Percentiles rank a stretch among this genome's conserved stretches.
phyloP scores from a whole-genome alignment of 2,797 vertebrate species.

The Enteromius thamalakanensis region DNA sequence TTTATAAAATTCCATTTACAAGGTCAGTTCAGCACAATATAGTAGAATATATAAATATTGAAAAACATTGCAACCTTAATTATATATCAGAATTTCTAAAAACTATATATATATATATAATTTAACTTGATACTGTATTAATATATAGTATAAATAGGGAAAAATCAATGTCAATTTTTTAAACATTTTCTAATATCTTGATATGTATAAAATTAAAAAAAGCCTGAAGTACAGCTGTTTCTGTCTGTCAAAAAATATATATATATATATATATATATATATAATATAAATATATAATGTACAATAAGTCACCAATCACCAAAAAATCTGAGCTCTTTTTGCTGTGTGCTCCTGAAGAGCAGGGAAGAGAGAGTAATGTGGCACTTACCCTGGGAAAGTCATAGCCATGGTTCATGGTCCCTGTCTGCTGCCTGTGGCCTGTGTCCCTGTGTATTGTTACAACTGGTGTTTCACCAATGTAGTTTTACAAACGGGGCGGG shows the following conservation, averaged over 20 bases:
- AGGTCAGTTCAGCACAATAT: neutral
- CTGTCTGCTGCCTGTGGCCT: slow-evolving; percentile 32
- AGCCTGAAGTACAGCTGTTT: too few species aligned
- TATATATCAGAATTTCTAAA: neutral
- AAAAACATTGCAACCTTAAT: neutral
- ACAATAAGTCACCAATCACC: neutral
- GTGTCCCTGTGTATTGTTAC: slow-evolving; percentile 44
- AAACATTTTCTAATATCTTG: neutral
- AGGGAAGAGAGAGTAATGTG: neutral
- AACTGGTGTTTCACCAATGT: slow-evolving; percentile 32
- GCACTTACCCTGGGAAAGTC: slow-evolving; percentile 70
- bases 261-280: too few species aligned
- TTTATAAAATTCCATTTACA: neutral
- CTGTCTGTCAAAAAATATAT: neutral
- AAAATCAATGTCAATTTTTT: neutral
- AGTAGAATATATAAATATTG: neutral
- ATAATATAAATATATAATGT: too few species aligned
- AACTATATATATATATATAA: neutral
- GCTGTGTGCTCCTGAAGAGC: neutral
- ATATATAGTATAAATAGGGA: neutral
- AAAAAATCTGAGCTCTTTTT: neutral
- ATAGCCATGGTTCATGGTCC: slow-evolving; percentile 54
- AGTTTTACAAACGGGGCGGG: slow-evolving; percentile 33
- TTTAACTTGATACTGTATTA: neutral
- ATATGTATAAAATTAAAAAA: neutral